phyloP scores from a whole-genome alignment of 2,888 invertebrate genomes.

The Acrobasis suavella region DNA sequence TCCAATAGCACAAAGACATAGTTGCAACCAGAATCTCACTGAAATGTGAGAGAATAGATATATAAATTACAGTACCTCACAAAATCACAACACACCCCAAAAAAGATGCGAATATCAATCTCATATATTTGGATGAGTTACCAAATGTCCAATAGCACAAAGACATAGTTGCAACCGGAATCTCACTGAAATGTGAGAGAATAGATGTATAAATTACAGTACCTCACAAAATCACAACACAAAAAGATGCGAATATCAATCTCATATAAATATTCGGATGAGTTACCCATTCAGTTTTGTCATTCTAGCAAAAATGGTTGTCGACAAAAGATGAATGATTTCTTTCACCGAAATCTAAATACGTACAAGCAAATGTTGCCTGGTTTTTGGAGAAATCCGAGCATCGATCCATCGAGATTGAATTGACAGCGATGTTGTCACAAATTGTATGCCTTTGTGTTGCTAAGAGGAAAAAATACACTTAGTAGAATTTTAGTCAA shows the following conservation, averaged over 20 bases:
- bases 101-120: no score
- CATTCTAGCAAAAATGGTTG: slow-evolving; percentile 2
- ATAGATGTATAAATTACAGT: no score
- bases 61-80: no score
- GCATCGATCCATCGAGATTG: slow-evolving; percentile 1
- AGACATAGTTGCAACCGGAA: no score
- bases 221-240: background rate
- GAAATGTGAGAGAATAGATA: no score
- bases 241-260: slow-evolving; percentile 8
- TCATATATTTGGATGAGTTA: no score
- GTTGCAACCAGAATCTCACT: no score
- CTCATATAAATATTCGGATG: slow-evolving; percentile 12
- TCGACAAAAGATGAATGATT: slow-evolving; percentile 19
- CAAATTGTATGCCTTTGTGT: background rate
- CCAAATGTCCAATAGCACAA: background rate
- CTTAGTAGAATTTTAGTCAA: no score
- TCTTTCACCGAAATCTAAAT: slow-evolving; percentile 8
- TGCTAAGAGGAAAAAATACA: background rate
- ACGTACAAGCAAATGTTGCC: slow-evolving; percentile 1
- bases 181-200: no score
- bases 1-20: no score
- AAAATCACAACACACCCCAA: no score
- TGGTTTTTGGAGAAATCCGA: background rate
- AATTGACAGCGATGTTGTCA: background rate
- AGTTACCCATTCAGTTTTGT: slow-evolving; percentile 18